Evolutionary conservation across 2,113 vertebrate species (phyloP), one percentile per base, ranked within the genome.

Genomic region (Theristicus caerulescens): DNA sequence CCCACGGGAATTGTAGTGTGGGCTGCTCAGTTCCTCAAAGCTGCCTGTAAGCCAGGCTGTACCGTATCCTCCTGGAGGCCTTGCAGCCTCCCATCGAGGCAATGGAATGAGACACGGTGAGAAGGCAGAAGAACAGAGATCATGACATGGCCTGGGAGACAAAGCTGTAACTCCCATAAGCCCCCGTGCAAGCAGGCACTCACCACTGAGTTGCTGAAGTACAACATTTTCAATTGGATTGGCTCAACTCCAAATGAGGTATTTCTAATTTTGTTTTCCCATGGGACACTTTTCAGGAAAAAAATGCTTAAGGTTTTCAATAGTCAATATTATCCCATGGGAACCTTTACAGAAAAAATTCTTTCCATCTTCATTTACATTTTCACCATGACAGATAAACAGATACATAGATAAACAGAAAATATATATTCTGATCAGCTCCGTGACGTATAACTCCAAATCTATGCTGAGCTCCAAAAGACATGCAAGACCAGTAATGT

Each of bases 21-120:
- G 13, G 17, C 5, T 61, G 27, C 51, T 67, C 47, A 29, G 22
- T 40, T 61, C 46, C 66, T 82, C 36, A 70, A 20, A 40, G 7
- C 18, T 62, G 17, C 27, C 52, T 9, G 2, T 64, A 71, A 64
- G 36, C 9, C 27, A 80, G 40, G 12, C 29, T 80, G 31, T 16
- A 26, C 21, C 4, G 1, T 24, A 11, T 10, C 21, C n/a, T 91
- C 9, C 66, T 55, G 15, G 29, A 82, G 44, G 9, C 7, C 16
- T 67, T 72, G 71, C 20, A 86, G 13, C 31, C 34, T 86, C 26
- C 49, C 24, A 10, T 24, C 0, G 0, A 77, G 49, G 22, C 66
- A 62, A 80, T 1, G 1, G 18, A 71, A 61, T 0, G 4, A 67
- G 38, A 65, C 20, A 27, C 4, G 0, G 0, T 40, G 26, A 70